phyloP scores from a whole-genome alignment of 53 echinoderm and acorn worm genomes.

The Echinarachnius parma region DNA sequence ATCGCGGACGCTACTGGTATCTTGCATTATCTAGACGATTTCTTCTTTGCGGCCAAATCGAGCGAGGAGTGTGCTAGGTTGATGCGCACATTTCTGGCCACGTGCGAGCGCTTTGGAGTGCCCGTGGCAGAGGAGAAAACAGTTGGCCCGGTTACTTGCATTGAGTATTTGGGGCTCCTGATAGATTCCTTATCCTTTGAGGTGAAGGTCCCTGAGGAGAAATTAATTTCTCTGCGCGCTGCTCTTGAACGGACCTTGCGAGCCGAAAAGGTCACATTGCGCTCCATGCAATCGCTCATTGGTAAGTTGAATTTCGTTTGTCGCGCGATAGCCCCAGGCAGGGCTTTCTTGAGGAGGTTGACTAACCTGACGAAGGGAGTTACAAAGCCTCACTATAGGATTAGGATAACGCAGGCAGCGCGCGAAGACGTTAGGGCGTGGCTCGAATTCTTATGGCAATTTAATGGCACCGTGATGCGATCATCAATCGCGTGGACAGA shows the following conservation, averaged over 20 bases:
- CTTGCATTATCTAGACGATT: constrained; percentile 57
- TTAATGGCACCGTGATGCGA: constrained; percentile 25
- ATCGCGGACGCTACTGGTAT: too few species aligned
- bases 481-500: not conserved
- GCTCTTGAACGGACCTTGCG: not conserved
- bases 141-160: constrained; percentile 24
- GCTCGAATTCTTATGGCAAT: constrained; percentile 25
- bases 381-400: not conserved
- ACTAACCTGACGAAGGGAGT: constrained; percentile 36
- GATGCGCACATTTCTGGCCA: constrained; percentile 1
- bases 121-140: constrained; percentile 50
- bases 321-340: constrained; percentile 24
- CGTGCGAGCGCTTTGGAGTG: constrained; percentile 46
- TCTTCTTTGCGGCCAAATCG: constrained; percentile 34
- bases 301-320: constrained; percentile 50
- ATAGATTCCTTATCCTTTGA: constrained; percentile 19
- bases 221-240: not conserved
- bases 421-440: constrained; percentile 23
- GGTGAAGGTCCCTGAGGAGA: constrained; percentile 38
- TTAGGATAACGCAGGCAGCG: constrained; percentile 10
- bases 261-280: constrained; percentile 31
- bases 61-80: not conserved
- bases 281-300: constrained; percentile 38
- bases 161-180: constrained; percentile 39
- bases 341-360: constrained; percentile 34